Conservation (phyloP, 1,140 invertebrate genomes). For the Drosophila biarmipes region DNA sequence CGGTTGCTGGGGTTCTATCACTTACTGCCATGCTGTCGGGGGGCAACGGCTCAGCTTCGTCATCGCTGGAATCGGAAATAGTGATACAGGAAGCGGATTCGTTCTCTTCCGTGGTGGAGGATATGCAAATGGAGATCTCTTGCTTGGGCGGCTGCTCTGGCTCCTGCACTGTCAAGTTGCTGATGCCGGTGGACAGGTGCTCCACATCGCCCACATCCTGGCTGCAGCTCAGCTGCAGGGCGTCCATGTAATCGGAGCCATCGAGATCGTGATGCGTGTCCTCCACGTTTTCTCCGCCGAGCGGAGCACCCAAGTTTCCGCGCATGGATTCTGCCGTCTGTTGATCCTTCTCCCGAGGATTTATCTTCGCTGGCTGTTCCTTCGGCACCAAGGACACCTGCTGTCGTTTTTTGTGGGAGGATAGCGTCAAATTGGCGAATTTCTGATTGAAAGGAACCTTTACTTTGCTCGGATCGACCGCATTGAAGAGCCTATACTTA, state of each 20-base stretch:
- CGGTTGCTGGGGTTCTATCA: constrained; percentile 1
- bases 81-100: constrained; percentile 53
- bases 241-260: constrained; percentile 70
- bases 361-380: background rate
- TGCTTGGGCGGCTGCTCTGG: background rate
- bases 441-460: constrained; percentile 74
- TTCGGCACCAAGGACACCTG: background rate
- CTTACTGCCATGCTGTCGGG: constrained; percentile 53
- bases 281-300: constrained; percentile 2
- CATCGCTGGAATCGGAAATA: constrained; percentile 66
- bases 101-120: constrained; percentile 61
- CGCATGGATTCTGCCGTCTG: background rate
- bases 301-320: background rate
- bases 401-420: constrained; percentile 64
- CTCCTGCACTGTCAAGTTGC: constrained; percentile 51
- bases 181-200: constrained; percentile 41
- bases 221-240: constrained; percentile 64
- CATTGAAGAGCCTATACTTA: constrained; percentile 64
- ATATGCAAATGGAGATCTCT: constrained; percentile 63
- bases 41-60: constrained; percentile 12
- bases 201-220: constrained; percentile 49
- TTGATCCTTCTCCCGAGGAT: constrained; percentile 31
- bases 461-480: constrained; percentile 71
- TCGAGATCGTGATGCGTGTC: constrained; percentile 11
- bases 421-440: constrained; percentile 77